Base-by-base conservation (phyloP, 2,797 vertebrate genomes). In the Benthosema pterotum region DNA sequence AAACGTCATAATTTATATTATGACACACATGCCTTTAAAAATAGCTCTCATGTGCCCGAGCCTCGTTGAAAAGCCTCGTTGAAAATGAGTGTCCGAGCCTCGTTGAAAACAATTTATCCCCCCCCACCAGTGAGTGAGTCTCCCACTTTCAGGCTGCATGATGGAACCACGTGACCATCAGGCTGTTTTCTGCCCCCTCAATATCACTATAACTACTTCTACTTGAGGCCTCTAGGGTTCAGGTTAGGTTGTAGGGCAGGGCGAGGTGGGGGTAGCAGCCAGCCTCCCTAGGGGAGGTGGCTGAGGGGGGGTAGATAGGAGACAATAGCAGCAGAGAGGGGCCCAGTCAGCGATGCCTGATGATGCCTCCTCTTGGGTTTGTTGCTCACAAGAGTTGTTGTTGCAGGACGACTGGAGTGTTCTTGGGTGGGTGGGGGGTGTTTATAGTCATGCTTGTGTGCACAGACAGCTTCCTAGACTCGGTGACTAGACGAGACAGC, bases 301-400 rank as follows among this genome's bases (percentile, higher is more conserved):
- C 6, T 61, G 3, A 13, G 19, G 32, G 53, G 70, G 52, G 48
- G 45, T 45, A 46, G 32, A 19, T 52, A 5, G 32, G 8, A 77
- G 55, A 86, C 80, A 74, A 73, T 71, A 65, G 56, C 63, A 49
- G 42, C n/a, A 61, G 63, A 61, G 63, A n/a, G n/a, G n/a, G 63
- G 58, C 65, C 61, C 71, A 58, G 64, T 82, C 71, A 60, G 65
- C 60, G 79, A 83, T 83, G n/a, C n/a, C n/a, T n/a, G 71, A 74
- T 56, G 53, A 43, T 54, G 43, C 52, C 47, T 67, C 56, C 66
- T 49, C n/a, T n/a, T n/a, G n/a, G 16, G 57, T 59, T 53, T 75
- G 60, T 65, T 64, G 53, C 75, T 58, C 60, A 66, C 22, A 78
- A 65, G 57, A n/a, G n/a, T n/a, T n/a, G n/a, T n/a, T n/a, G n/a